A percentile compares a stretch with the other conserved stretches of the same genome.
phyloP scores from a whole-genome alignment of 2,888 invertebrate species.

The Amiota communis region DNA sequence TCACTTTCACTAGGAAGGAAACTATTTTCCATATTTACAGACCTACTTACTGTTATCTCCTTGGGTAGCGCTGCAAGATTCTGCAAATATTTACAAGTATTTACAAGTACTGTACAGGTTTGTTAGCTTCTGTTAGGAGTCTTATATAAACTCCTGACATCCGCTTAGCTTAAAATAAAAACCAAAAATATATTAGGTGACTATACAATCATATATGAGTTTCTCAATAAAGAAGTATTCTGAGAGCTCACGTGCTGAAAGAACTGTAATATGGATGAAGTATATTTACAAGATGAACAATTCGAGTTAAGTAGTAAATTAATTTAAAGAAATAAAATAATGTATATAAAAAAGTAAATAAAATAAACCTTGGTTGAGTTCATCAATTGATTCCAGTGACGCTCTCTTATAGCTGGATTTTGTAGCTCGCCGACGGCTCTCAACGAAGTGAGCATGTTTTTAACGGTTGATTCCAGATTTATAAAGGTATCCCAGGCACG shows the following conservation, averaged over 20 bases:
- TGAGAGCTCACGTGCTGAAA: conserved; percentile 53
- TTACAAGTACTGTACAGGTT: conserved; percentile 70
- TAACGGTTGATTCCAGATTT: conserved; percentile 91
- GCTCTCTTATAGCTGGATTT: conserved; percentile 94
- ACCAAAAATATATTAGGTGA: conserved; percentile 45
- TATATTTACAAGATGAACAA: conserved; percentile 30
- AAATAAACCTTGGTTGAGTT: conserved; percentile 89
- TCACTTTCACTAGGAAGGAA: background rate
- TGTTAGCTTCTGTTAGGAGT: conserved; percentile 41
- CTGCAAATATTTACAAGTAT: conserved; percentile 77
- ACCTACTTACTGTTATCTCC: conserved; percentile 83
- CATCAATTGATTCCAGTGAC: conserved; percentile 98
- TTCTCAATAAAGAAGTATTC: conserved; percentile 31
- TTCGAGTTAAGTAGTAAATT: background rate
- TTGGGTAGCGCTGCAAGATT: conserved; percentile 86
- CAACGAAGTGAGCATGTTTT: conserved; percentile 96
- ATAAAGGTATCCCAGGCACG: conserved; percentile 93
- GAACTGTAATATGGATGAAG: conserved; percentile 23
- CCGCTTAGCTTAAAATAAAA: conserved; percentile 39
- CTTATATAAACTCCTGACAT: conserved; percentile 46
- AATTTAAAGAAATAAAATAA: conserved; percentile 32
- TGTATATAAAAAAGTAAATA: conserved; percentile 42
- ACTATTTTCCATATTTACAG: conserved; percentile 30
- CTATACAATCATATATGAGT: conserved; percentile 56
- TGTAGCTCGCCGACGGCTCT: conserved; percentile 96